These are phyloP conservation scores for Frankliniella fusca DNA, from an alignment of 2,888 invertebrate species.

Conservation along the genomic window DNA sequence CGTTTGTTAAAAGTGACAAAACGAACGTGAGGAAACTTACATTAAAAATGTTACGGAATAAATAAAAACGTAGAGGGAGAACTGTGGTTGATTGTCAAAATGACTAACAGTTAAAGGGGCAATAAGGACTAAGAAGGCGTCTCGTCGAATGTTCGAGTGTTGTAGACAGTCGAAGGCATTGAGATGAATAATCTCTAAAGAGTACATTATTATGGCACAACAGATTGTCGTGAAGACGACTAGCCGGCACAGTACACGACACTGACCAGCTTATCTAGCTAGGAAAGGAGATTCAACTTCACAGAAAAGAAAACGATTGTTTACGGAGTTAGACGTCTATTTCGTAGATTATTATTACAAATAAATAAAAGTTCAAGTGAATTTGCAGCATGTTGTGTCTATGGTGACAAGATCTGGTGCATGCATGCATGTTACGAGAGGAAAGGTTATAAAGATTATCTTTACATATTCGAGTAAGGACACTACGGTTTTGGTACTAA, in stretches of 20 bases:
- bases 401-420: no score
- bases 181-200: not conserved
- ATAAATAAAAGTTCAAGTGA: constrained; percentile 15
- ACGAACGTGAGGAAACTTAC: constrained; percentile 1
- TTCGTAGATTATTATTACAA: constrained; percentile 2
- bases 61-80: not conserved
- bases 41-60: not conserved
- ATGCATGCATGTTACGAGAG: not conserved
- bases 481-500: constrained; percentile 18
- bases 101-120: not conserved
- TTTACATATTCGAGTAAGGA: constrained; percentile 13
- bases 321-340: constrained; percentile 15
- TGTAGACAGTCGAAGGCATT: not conserved
- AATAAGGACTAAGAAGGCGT: not conserved
- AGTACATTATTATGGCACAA: constrained; percentile 23
- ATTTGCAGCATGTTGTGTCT: not conserved
- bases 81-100: not conserved
- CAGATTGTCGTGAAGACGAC: not conserved
- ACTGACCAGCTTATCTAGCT: not conserved
- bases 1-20: constrained; percentile 9
- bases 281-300: not conserved
- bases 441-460: constrained; percentile 1
- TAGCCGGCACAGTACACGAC: not conserved
- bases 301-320: not conserved
- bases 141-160: not conserved